Evolutionary conservation across 1,140 invertebrate species (phyloP).

Genomic region (Lysiphlebus fabarum): DNA sequence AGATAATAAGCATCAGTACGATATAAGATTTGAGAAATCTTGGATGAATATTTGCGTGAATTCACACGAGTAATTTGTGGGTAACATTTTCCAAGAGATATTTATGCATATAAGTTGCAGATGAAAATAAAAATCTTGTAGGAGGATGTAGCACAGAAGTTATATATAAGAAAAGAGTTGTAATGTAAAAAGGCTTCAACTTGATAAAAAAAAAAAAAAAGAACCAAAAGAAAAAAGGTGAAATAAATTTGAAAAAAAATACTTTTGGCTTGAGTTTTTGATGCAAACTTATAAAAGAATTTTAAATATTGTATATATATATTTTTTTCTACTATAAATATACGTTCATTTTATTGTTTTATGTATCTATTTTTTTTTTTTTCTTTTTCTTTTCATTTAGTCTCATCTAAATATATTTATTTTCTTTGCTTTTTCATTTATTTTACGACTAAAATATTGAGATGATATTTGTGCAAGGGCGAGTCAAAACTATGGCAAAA

Average conservation of each 20-base stretch:
- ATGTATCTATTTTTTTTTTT: too few relatives aligned
- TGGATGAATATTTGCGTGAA: conserved; percentile 21
- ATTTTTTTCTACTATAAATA: too few relatives aligned
- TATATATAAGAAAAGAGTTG: background rate
- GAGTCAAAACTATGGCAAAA: too few relatives aligned
- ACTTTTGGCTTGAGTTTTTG: conserved; percentile 23
- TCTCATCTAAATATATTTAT: too few relatives aligned
- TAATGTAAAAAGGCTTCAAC: too few relatives aligned
- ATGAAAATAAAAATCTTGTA: conserved; percentile 4
- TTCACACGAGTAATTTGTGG: conserved; percentile 28
- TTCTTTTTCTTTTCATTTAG: too few relatives aligned
- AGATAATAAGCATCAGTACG: background rate
- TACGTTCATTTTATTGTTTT: too few relatives aligned
- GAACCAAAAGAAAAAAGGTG: background rate
- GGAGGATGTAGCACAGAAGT: conserved; percentile 18
- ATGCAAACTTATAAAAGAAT: background rate
- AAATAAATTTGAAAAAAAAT: conserved; percentile 25
- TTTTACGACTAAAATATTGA: background rate
- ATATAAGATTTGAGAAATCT: background rate
- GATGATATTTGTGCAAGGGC: too few relatives aligned
- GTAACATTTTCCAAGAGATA: conserved; percentile 26
- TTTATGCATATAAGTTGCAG: conserved; percentile 16
- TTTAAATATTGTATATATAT: too few relatives aligned
- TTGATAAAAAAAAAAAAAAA: conserved; percentile 1
- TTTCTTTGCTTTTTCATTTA: background rate